phyloP scores from a whole-genome alignment of 2,113 vertebrate species.

The Corythornis vintsioides region DNA sequence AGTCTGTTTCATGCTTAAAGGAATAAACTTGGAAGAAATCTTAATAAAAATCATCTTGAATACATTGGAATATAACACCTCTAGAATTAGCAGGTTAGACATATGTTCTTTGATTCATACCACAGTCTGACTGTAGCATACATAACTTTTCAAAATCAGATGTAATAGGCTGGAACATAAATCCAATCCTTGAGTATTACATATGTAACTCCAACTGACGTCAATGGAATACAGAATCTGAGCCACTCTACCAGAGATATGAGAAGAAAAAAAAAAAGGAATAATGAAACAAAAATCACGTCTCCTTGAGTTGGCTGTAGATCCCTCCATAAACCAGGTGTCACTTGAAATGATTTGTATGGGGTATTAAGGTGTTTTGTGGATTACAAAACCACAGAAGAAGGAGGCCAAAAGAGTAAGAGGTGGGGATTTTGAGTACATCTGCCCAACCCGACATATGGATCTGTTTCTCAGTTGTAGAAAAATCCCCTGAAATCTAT shows the following conservation, averaged over 20 bases:
- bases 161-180: background rate
- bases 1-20: background rate
- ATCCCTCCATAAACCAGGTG: background rate
- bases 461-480: slow-evolving; percentile 15
- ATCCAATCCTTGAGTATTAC: background rate
- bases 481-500: background rate
- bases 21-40: background rate
- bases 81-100: background rate
- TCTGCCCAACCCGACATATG: background rate
- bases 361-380: slow-evolving; percentile 14
- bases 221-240: background rate
- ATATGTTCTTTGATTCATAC: background rate
- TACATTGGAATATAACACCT: background rate
- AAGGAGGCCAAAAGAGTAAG: background rate
- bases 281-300: slow-evolving; percentile 18
- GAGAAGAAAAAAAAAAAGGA: background rate
- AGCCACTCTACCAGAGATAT: background rate
- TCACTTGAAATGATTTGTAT: slow-evolving; percentile 31
- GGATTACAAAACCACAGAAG: slow-evolving; percentile 45
- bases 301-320: background rate
- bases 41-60: background rate
- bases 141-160: slow-evolving; percentile 22
- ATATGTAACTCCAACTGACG: background rate
- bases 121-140: background rate
- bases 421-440: background rate